Base-by-base conservation (phyloP, 2,888 invertebrate species). In the Lithophane semibrunnea region DNA sequence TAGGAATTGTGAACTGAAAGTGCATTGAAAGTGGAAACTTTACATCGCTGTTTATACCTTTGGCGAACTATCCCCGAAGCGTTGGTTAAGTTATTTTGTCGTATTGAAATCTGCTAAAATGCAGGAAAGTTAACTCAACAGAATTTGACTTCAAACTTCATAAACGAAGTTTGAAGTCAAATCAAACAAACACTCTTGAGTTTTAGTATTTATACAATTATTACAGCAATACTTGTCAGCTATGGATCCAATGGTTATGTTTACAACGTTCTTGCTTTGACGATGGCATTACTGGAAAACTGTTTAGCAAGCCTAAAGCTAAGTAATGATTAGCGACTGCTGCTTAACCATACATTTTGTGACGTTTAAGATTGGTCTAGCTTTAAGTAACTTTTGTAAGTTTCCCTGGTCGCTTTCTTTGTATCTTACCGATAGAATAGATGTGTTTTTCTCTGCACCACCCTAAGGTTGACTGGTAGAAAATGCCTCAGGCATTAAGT, bases 31-130 rank as follows among this genome's bases (percentile, higher is more conserved):
- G 58, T 58, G 16, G 8, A 58, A 58, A 8, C 58, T 58, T 29
- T 1, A 29, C 58, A 24, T 58, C 13, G 7, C 24, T 24, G 2
- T 24, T 24, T 56, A 7, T 7, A 24, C 24, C 24, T 24, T 24
- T 24, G 8, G 16, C 4, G 21, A 54, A 29, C 16, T 56, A 69
- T 49, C n/a, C 18, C n/a, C 1, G 10, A 52, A 52, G 9, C 9
- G 24, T 24, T 37, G 37, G 12, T 18, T 72, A 24, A 54, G 18
- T 49, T 49, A 21, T 9, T n/a, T 13, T 24, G 24, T 49, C 10
- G 12, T 37, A 72, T 67, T 47, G 24, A 66, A 66, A 66, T 66
- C 12, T 72, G 61, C 29, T 42, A 42, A 24, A 12, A 68, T 73
- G 54, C 21, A 24, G 10, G 7, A 10, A 21, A 66, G 13, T 42